Base-by-base conservation (phyloP, 2,797 vertebrate genomes). In the Micromesistius poutassou region DNA sequence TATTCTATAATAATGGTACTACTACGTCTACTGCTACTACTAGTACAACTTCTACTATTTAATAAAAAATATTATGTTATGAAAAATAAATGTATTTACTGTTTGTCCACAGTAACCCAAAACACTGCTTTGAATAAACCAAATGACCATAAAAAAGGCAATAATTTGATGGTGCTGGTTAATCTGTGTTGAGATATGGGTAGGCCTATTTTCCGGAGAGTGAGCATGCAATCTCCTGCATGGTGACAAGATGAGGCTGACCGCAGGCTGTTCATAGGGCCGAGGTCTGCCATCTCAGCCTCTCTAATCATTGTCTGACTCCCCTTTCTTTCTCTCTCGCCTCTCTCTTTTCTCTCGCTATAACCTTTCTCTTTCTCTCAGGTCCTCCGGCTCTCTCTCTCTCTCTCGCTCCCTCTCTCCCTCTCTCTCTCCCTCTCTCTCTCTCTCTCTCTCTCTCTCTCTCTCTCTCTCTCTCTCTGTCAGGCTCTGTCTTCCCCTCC, bases 371-470 rank as follows among this genome's bases (percentile, higher is more conserved):
- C 71, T 72, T 19, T 30, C 5, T 72, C 71, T 19, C 28, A 1
- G 1, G 5, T 14, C 7, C 71, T 22, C 22, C 22, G 2, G 3
- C 16, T 10, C 10, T 36, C 62, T 66, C 30, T 66, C 42, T 33
- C 7, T 78, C 22, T 73, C 10, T 36, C 62, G 40, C 30, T 66
- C 42, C 31, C 7, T 78, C 22, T 73, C 16, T 30, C 25, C 25
- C 12, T 77, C 68, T 77, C 36, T 33, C 16, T 30, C 76, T 40
- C 76, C 30, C 70, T 36, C 13, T 28, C 50, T 75, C 36, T 9
- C 38, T 25, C 31, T 76, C 79, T 40, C 73, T 42, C 38, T 73
- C 36, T 50, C 50, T 50, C 28, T 50, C 46, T 62, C 50, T 55
- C 50, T 62, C 19, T 62, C 50, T 62, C 19, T n/a, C 50, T 62